Evolutionary conservation across 37 sponge, comb jelly and placozoan genomes (phyloP).

Genomic region (Amphimedon queenslandica): DNA sequence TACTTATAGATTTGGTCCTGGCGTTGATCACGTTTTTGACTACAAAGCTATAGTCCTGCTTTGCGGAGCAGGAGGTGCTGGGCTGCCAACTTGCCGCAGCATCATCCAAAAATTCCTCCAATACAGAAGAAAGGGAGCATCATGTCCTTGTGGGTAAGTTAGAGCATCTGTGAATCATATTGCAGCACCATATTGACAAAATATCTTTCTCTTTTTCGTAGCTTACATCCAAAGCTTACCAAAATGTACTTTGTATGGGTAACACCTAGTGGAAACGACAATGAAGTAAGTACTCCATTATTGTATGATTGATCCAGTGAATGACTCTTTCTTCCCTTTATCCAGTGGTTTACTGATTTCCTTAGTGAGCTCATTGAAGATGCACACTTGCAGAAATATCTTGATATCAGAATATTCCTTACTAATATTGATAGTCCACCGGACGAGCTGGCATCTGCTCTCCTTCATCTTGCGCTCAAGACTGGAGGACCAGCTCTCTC

Average conservation of each 20-base stretch:
- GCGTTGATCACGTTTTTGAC: constrained; percentile 19
- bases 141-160: constrained; percentile 59
- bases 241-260: constrained; percentile 65
- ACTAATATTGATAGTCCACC: constrained; percentile 57
- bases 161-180: no score
- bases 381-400: constrained; percentile 35
- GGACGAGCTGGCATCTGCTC: constrained; percentile 52
- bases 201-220: not conserved
- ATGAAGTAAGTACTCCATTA: constrained; percentile 44
- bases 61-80: constrained; percentile 52
- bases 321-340: not conserved
- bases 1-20: constrained; percentile 33
- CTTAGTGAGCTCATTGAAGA: constrained; percentile 49
- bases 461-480: constrained; percentile 58
- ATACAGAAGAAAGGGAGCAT: constrained; percentile 23
- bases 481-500: constrained; percentile 22
- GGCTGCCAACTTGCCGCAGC: constrained; percentile 22
- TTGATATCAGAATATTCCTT: constrained; percentile 61
- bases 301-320: not conserved
- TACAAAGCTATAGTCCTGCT: constrained; percentile 41
- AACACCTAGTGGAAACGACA: constrained; percentile 52
- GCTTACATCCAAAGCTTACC: constrained; percentile 36
- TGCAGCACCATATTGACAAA: no score
- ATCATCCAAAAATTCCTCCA: constrained; percentile 46
- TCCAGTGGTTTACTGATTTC: constrained; percentile 66